Base-by-base conservation (phyloP, 2,113 vertebrate species). In the Climacteris rufus region DNA sequence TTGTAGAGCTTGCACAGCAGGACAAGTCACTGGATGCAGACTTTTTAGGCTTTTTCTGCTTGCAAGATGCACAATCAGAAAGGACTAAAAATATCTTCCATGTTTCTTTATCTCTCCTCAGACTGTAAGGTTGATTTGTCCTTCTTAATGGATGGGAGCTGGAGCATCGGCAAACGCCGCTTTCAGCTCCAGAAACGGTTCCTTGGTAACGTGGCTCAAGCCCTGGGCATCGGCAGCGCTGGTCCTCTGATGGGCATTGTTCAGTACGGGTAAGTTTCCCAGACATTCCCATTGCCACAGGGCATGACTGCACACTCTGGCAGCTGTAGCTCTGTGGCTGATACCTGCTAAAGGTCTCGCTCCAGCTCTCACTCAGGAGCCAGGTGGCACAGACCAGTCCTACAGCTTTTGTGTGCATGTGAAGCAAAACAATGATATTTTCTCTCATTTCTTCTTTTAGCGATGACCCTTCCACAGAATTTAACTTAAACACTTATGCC, bases 101-200 rank as follows among this genome's bases (percentile, higher is more conserved):
- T 42, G 22, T 69, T 93, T 69, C 25, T 71, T 25, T 70, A 39
- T 81, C n/a, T 18, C 78, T 61, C 50, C 56, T 95, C 97, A 99
- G 99, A 98, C 22, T 99, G 99, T 97, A 99, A 98, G 90, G 97
- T 99, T 45, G 99, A 99, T 95, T 91, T 99, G 52, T 98, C 98
- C 4, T 99, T 99, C 96, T 79, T 99, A 86, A 99, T 99, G 87
- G 99, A 99, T 1, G 99, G 99, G 61, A 99, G 99, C 94, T 98
- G 99, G 97, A 98, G 99, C 98, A 99, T 99, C 0, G 99, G 99
- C 30, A 99, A 99, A 75, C 98, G 99, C 0, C 99, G 99, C 27
- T 99, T 99, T 94, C 98, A 98, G 95, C 99, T 99, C 95, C 99
- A 99, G 97, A 99, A 99, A 96, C 98, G 99, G 87, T 99, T 99